phyloP scores from a whole-genome alignment of 2,888 invertebrate genomes.

The Sesia apiformis region DNA sequence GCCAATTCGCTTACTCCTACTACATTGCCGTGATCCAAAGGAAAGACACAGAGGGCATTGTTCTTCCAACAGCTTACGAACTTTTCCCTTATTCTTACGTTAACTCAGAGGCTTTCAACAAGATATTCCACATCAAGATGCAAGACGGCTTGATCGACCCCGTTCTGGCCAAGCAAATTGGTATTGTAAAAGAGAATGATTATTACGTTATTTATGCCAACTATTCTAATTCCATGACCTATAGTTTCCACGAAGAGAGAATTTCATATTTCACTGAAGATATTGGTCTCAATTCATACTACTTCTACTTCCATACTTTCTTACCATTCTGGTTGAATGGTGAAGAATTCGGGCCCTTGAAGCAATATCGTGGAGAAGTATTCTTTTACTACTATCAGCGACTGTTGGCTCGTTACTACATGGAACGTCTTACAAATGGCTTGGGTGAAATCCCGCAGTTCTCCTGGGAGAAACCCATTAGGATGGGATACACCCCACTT shows the following conservation, averaged over 20 bases:
- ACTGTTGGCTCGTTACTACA: slow-evolving; percentile 78
- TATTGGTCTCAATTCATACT: slow-evolving; percentile 78
- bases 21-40: slow-evolving; percentile 76
- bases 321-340: slow-evolving; percentile 78
- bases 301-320: slow-evolving; percentile 77
- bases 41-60: slow-evolving; percentile 69
- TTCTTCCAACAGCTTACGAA: slow-evolving; percentile 81
- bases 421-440: slow-evolving; percentile 79
- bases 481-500: slow-evolving; percentile 63
- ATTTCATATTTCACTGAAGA: slow-evolving; percentile 82
- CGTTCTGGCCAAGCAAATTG: slow-evolving; percentile 40
- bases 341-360: slow-evolving; percentile 54
- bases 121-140: slow-evolving; percentile 55
- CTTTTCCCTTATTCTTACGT: slow-evolving; percentile 78
- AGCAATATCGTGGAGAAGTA: slow-evolving; percentile 77
- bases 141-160: slow-evolving; percentile 34
- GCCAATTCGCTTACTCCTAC: slow-evolving; percentile 76
- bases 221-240: slow-evolving; percentile 68
- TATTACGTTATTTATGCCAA: slow-evolving; percentile 72
- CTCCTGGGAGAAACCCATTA: slow-evolving; percentile 47
- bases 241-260: slow-evolving; percentile 72
- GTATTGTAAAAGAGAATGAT: slow-evolving; percentile 48
- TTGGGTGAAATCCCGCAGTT: slow-evolving; percentile 75
- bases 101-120: slow-evolving; percentile 69
- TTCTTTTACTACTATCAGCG: slow-evolving; percentile 81